Conservation (phyloP, 2,797 vertebrate genomes). For the Danio kyathit region DNA sequence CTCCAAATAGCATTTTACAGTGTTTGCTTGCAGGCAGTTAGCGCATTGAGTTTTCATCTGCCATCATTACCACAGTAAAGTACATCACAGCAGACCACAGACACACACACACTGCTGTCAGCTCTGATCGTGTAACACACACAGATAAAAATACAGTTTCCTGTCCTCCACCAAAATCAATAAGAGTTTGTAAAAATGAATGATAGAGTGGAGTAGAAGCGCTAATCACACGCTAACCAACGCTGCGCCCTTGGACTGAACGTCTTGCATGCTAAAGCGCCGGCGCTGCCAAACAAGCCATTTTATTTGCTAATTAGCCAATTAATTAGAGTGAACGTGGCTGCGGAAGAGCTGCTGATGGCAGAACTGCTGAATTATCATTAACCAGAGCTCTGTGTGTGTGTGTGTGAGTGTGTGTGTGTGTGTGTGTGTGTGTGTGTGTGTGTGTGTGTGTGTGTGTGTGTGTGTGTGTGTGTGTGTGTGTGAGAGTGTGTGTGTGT, state of each 20-base stretch:
- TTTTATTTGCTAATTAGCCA: constrained; percentile 58
- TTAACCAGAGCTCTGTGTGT: constrained; percentile 24
- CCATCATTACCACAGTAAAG: neutral
- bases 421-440: neutral
- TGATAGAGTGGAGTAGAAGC: constrained; percentile 15
- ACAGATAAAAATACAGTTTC: neutral
- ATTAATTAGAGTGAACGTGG: constrained; percentile 48
- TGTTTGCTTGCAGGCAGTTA: neutral
- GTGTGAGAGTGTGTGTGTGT: too few relatives aligned
- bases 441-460: neutral
- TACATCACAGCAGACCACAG: neutral
- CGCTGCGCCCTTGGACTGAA: constrained; percentile 47
- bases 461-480: too few relatives aligned
- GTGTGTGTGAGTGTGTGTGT: constrained; percentile 23
- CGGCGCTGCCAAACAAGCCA: constrained; percentile 52
- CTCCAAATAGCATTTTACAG: neutral
- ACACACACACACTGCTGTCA: neutral
- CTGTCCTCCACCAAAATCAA: neutral
- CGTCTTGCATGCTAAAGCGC: constrained; percentile 44
- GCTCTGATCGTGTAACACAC: neutral
- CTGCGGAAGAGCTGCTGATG: constrained; percentile 2
- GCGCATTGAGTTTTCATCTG: neutral
- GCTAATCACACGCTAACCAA: constrained; percentile 55
- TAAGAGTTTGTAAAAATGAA: constrained; percentile 29
- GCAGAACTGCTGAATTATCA: constrained; percentile 33